Base-by-base conservation (phyloP, 1,140 invertebrate genomes). In the Aphelenchoides besseyi region DNA sequence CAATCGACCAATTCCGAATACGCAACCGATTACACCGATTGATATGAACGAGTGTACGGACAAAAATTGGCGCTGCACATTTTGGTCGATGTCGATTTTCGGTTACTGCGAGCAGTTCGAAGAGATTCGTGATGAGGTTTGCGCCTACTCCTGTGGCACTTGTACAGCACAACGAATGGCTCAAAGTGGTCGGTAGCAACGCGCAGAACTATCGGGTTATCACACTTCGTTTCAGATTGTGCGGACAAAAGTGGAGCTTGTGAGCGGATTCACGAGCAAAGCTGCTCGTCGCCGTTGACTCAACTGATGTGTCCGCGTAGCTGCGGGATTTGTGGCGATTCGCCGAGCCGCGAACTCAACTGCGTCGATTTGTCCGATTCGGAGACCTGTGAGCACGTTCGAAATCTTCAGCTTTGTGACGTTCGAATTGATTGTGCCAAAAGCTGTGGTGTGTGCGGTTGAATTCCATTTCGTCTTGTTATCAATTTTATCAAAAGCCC, bases 131-230 rank as follows among this genome's bases (percentile, higher is more conserved):
- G 41, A 70, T 23, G 53, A 74, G 35, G 79, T 82, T 30, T 81
- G 79, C 35, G 69, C 61, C 3, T 72, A 54, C n/a, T 78, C 79
- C 92, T 94, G 75, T 64, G 74, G 74, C 12, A 74, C 53, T 16
- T 77, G 75, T 64, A 32, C 61, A 8, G 26, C 69, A 23, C 63
- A 52, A 52, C 28, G 26, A 30, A 5, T 37, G 28, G 26, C 9
- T 1, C 32, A 23, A 29, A 30, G 30, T 16, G 61, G 16, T 28
- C 35, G 33, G 28, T 18, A 61, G 8, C 23, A 62, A 62, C 12
- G 2, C 29, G n/a, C n/a, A n/a, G n/a, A n/a, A n/a, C n/a, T n/a
- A 29, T 16, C 32, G 5, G 32, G 8, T 29, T 12, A 23, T 62
- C 8, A 32, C 30, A 16, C 59, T 3, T 59, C 1, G 3, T 30